Base-by-base conservation (phyloP, 2,797 vertebrate genomes). In the Iguana delicatissima region DNA sequence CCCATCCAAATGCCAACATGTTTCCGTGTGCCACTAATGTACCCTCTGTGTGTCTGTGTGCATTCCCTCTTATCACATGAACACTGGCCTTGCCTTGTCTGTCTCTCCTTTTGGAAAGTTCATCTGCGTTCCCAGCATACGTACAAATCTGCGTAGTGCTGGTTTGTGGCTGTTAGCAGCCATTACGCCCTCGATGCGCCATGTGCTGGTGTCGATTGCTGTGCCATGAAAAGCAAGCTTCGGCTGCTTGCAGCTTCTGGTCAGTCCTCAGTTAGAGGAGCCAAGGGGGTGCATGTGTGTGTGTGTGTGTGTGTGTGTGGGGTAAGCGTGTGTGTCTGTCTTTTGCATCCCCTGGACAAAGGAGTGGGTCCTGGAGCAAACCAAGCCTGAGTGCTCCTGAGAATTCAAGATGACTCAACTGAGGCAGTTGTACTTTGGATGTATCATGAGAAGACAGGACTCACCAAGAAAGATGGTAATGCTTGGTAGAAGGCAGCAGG, bases 191-290 rank as follows among this genome's bases (percentile, higher is more conserved):
- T 20, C 84, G 76, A 6, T 8, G 20, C 35, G 9, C 50, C 6
- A 12, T 76, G 8, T 5, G 69, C 9, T 4, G 0, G 1, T 1
- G 5, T 16, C 26, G 2, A 20, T 2, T 18, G 0, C 55, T 0
- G 4, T 22, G 38, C 18, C 5, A 20, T 20, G 38, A 2, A 80
- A 50, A 46, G 18, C 22, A 18, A 29, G 82, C 46, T 46, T 62
- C 8, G 2, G 5, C 29, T 12, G 18, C 38, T 12, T 38, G 22
- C 4, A 29, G 26, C 42, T 46, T 46, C 42, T 32, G 7, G 12
- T 32, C 74, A 6, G 4, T 26, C 18, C 42, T 52, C 46, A 14
- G 3, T 24, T 64, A 24, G 73, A 52, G 20, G 84, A 46, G 32
- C 42, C 26, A 14, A 52, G 83, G 42, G 26, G 22, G 42, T 3